Percentiles rank a stretch among this genome's conserved stretches.
phyloP scores from a whole-genome alignment of 1,140 invertebrate species.

The Drosophila triauraria region DNA sequence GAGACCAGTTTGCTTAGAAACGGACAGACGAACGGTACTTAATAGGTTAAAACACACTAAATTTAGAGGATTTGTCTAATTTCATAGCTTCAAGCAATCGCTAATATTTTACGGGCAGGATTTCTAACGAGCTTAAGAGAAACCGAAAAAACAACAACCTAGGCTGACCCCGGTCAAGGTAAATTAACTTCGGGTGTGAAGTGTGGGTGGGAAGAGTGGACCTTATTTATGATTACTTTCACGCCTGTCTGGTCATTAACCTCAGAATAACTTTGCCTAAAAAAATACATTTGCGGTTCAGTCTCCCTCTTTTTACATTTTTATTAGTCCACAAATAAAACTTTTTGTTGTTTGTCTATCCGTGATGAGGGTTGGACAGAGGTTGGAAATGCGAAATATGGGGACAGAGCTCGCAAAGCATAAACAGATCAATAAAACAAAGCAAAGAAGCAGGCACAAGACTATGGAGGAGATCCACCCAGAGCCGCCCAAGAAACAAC shows the following conservation, averaged over 20 bases:
- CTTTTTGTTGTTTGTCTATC: slow-evolving; percentile 48
- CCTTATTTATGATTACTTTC: slow-evolving; percentile 71
- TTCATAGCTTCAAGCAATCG: too few relatives aligned
- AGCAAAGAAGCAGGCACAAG: slow-evolving; percentile 47
- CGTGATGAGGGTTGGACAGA: slow-evolving; percentile 38
- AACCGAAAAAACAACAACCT: slow-evolving; percentile 7
- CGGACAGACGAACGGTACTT: too few relatives aligned
- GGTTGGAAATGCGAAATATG: neutral
- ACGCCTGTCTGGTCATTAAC: slow-evolving; percentile 67
- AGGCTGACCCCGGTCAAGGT: slow-evolving; percentile 26
- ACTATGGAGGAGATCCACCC: slow-evolving; percentile 50
- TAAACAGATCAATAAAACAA: slow-evolving; percentile 79
- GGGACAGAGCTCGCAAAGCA: slow-evolving; percentile 38
- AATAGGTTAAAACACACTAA: neutral
- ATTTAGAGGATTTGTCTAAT: neutral
- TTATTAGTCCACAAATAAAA: slow-evolving; percentile 54
- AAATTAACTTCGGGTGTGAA: slow-evolving; percentile 33
- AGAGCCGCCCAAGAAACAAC: slow-evolving; percentile 25
- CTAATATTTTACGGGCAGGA: neutral
- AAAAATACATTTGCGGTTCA: slow-evolving; percentile 27
- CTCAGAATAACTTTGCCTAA: slow-evolving; percentile 31
- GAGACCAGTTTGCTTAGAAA: too few relatives aligned
- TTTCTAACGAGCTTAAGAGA: slow-evolving; percentile 7
- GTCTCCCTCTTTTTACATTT: slow-evolving; percentile 38
- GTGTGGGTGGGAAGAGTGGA: slow-evolving; percentile 2